These are phyloP conservation scores for Stichodactyla helianthus DNA, from an alignment of 64 coral and sea anemone species.

Conservation along the genomic window DNA sequence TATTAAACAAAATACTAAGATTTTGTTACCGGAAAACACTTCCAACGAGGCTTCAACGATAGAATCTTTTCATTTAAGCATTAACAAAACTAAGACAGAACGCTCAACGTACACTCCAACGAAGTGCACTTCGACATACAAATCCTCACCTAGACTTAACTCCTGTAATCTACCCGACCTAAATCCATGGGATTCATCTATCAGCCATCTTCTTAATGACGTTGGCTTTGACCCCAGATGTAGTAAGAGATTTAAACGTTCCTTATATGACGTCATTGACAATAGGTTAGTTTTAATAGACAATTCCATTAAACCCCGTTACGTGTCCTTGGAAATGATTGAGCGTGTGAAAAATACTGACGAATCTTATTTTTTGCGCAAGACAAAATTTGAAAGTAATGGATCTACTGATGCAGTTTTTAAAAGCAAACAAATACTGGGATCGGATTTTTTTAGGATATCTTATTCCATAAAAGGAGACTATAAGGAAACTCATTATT, in stretches of 20 bases:
- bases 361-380: neutral
- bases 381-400: conserved; percentile 27
- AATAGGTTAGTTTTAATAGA: conserved; percentile 53
- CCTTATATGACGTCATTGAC: conserved; percentile 53
- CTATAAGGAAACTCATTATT: conserved; percentile 27
- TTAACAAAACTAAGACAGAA: neutral
- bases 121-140: neutral
- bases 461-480: conserved; percentile 30
- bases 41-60: neutral
- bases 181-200: conserved; percentile 65
- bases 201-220: conserved; percentile 50
- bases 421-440: conserved; percentile 19
- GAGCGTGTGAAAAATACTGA: conserved; percentile 32
- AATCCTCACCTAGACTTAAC: neutral
- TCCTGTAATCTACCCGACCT: conserved; percentile 66
- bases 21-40: neutral
- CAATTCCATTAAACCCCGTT: neutral
- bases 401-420: neutral
- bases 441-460: conserved; percentile 70
- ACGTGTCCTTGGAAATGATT: conserved; percentile 46
- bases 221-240: conserved; percentile 63
- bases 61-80: neutral
- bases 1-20: neutral
- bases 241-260: conserved; percentile 23
- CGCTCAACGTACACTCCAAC: neutral